Evolutionary conservation across 2,888 invertebrate species (phyloP).

Genomic region (Chaetoderma sp.): DNA sequence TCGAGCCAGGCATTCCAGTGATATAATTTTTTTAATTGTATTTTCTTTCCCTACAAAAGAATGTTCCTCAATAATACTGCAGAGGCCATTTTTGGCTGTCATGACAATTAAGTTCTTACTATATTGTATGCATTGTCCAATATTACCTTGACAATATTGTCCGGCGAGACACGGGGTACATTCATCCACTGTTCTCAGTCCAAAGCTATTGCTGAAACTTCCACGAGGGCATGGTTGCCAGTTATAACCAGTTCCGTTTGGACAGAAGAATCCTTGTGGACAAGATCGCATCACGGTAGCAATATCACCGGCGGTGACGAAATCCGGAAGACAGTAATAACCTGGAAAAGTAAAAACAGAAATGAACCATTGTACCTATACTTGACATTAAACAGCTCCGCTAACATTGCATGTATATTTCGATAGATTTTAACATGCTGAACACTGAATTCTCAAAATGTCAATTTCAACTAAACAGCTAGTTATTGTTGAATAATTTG

Average conservation of each 20-base stretch:
- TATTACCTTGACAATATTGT: slow-evolving; percentile 52
- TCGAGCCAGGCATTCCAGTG: no score
- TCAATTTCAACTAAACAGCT: background rate
- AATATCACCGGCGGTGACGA: slow-evolving; percentile 48
- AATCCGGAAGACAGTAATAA: slow-evolving; percentile 62
- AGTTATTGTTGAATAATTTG: background rate
- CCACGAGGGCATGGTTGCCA: slow-evolving; percentile 63
- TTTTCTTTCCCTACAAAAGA: no score
- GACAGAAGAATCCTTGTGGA: slow-evolving; percentile 64
- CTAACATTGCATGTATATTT: background rate
- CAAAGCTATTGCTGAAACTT: slow-evolving; percentile 46
- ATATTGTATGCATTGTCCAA: background rate
- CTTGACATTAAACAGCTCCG: background rate
- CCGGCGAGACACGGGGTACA: slow-evolving; percentile 56
- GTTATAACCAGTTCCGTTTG: slow-evolving; percentile 63
- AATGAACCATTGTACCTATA: background rate
- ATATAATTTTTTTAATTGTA: no score
- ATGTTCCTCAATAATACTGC: no score
- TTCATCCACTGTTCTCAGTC: slow-evolving; percentile 46
- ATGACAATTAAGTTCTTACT: no score
- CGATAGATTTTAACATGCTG: no score
- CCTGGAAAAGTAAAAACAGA: slow-evolving; percentile 41
- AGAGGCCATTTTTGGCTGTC: no score
- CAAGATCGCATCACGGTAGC: slow-evolving; percentile 49
- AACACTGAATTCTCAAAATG: no score